phyloP scores from a whole-genome alignment of 2,113 vertebrate genomes.

The Hoplias malabaricus region DNA sequence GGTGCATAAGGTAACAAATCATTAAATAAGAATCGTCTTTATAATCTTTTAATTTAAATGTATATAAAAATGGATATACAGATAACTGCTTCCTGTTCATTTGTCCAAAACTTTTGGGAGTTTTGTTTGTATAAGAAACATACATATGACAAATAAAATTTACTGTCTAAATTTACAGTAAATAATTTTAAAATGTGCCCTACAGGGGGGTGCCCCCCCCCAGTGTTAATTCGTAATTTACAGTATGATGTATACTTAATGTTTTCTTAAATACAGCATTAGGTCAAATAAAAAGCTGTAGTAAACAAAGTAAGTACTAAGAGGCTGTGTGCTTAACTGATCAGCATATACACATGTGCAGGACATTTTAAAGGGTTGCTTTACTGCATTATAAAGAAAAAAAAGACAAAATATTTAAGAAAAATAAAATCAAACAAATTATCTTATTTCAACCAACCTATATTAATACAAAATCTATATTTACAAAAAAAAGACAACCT shows the following conservation, averaged over 20 bases:
- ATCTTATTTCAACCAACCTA: conserved; percentile 89
- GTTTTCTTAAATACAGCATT: conserved; percentile 74
- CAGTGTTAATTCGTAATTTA: conserved; percentile 87
- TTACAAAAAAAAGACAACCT: conserved; percentile 47
- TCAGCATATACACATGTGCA: conserved; percentile 66
- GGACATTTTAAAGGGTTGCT: conserved; percentile 63
- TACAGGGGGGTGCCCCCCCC: conserved; percentile 72
- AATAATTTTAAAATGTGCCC: conserved; percentile 85
- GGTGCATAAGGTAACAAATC: too few species aligned
- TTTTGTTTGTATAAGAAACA: too few species aligned
- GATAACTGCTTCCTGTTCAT: too few species aligned
- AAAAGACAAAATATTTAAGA: conserved; percentile 52
- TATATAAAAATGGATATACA: too few species aligned
- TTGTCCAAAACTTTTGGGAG: too few species aligned
- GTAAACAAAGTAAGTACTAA: conserved; percentile 82
- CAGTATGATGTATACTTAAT: conserved; percentile 77
- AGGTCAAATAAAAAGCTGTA: conserved; percentile 81
- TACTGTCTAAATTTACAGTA: conserved; percentile 71
- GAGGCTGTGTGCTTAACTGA: conserved; percentile 72
- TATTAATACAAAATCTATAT: conserved; percentile 60
- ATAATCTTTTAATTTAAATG: too few species aligned
- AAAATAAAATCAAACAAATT: conserved; percentile 52
- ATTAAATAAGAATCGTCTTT: too few species aligned
- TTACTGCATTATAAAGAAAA: conserved; percentile 65
- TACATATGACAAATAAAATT: too few species aligned